Evolutionary conservation across 2,113 vertebrate genomes (phyloP), one percentile per base, ranked within the genome.

Genomic region (Struthidea cinerea): DNA sequence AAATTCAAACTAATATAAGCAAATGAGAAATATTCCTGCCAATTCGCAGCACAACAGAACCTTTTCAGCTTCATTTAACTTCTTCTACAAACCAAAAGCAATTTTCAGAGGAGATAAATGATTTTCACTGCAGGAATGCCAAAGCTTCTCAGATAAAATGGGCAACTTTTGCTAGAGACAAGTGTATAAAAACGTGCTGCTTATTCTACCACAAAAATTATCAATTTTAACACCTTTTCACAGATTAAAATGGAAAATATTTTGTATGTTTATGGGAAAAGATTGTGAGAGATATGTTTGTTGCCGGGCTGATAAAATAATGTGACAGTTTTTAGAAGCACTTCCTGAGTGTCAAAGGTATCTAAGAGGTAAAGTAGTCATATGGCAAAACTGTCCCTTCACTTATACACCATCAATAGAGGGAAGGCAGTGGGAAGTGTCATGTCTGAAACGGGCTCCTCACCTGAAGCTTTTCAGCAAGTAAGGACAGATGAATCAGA

Each of bases 31-130:
- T 61, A 80, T 77, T 86, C 91, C 78, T 94, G 46, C 78, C 84
- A 85, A 63, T 80, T 95, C 16, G 1, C 67, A 74, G 10, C 26
- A 17, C 42, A 80, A 76, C 46, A 59, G 42, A 90, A 77, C 41
- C 22, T 86, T 85, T 96, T 89, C 87, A 86, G 87, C 78, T 91
- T 91, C 84, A 80, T 93, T 95, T 91, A 91, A 70, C 82, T 76
- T 84, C 39, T 86, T 89, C 87, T 67, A 85, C 63, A 93, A 96
- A 85, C 42, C 24, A 76, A 93, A 89, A 90, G 46, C 55, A 65
- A 88, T 91, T 77, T 96, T 90, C 67, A 63, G 41, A 65, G 21
- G 28, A 79, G 39, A 63, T 76, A 93, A 96, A 91, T 80, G 4
- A 35, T 89, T 80, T 87, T 88, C 81, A 69, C 70, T 89, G 55